Evolutionary conservation across 2,797 vertebrate species (phyloP), one percentile per base, ranked within the genome.

Genomic region (Austrolebias charrua): DNA sequence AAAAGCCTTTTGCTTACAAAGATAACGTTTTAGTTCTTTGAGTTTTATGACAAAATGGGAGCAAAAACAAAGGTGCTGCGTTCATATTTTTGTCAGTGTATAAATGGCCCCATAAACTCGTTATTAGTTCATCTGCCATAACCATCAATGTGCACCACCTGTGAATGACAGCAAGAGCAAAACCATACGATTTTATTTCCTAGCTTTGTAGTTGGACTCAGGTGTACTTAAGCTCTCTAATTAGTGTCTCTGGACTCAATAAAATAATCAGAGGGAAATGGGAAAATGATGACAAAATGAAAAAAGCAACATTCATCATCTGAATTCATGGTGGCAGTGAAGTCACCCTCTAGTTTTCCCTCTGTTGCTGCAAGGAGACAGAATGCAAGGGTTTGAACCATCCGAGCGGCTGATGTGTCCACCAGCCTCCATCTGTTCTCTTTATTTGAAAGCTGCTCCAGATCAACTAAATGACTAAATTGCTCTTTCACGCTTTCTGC

Each of bases 401-500:
- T 28, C 40, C 20, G 9, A 68, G 40, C 52, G 38, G 68, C 28
- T 24, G 2, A 60, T n/a, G 48, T 57, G 62, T 73, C 70, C 55
- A 47, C 72, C 76, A 73, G 51, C 58, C 54, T 75, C 73, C 65
- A 63, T 71, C 51, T 80, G 67, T 56, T 68, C 54, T 1, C 33
- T 62, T 63, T 55, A 56, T 55, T 56, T 64, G 53, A 83, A 72
- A 53, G 49, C 66, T 45, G 49, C 60, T 48, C 44, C 16, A n/a
- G 40, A 67, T 73, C 57, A 43, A 42, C 80, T 58, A 71, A 78
- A 80, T 67, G 33, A 60, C 58, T 48, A 51, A 68, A 79, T 73
- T 50, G 14, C 55, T 69, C 58, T 54, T 69, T 48, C 46, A 47
- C 50, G 31, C 64, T 52, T 12, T 67, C 50, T 59, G 38, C 65